These are phyloP conservation scores for Platerodrilus igneus DNA, from an alignment of 2,888 invertebrate species.

Conservation along the genomic window DNA sequence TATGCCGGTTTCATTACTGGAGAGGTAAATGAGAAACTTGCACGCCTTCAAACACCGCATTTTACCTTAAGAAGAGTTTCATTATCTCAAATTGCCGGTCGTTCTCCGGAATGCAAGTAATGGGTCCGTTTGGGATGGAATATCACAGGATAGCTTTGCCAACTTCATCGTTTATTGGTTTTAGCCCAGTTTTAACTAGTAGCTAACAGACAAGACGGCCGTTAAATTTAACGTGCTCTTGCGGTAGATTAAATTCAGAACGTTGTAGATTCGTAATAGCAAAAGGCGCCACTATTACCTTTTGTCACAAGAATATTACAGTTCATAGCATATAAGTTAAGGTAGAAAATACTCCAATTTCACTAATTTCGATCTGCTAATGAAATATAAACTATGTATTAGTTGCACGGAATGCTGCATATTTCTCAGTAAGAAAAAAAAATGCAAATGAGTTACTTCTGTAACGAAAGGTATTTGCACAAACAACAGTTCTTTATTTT, in stretches of 20 bases:
- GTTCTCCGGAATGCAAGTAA: constrained; percentile 19
- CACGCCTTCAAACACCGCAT: constrained; percentile 7
- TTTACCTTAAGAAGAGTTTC: constrained; percentile 12
- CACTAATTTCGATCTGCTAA: too few relatives aligned
- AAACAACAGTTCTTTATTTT: too few relatives aligned
- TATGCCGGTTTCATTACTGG: not conserved
- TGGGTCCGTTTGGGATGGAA: constrained; percentile 24
- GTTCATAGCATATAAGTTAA: too few relatives aligned
- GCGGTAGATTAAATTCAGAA: constrained; percentile 3
- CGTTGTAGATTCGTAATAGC: constrained; percentile 2
- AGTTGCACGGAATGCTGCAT: too few relatives aligned
- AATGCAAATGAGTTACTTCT: too few relatives aligned
- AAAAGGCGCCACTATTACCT: too few relatives aligned
- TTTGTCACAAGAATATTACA: too few relatives aligned
- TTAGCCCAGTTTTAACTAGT: constrained; percentile 15
- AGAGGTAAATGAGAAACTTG: constrained; percentile 3
- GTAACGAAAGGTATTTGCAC: too few relatives aligned
- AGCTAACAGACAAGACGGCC: constrained; percentile 9
- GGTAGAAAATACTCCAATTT: too few relatives aligned
- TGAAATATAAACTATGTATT: too few relatives aligned
- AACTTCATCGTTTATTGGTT: constrained; percentile 29
- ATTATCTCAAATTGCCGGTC: constrained; percentile 13
- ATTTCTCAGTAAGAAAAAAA: too few relatives aligned
- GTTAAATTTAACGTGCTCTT: constrained; percentile 10
- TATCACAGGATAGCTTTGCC: constrained; percentile 24